Evolutionary conservation across 2,888 invertebrate genomes (phyloP).

Genomic region (Nemapogon koenigi): DNA sequence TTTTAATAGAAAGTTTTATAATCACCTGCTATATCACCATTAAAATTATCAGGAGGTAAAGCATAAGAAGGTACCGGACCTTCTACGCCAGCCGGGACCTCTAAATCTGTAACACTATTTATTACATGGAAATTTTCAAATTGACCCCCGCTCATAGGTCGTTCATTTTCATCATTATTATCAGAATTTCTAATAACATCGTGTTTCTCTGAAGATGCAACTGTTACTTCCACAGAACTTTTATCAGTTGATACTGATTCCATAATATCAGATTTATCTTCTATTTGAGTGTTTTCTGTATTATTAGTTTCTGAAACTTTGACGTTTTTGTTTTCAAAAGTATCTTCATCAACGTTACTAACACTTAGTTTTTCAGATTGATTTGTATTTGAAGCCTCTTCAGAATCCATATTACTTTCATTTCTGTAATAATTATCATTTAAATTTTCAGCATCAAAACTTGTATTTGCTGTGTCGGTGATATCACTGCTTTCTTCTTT

Average conservation of each 20-base stretch:
- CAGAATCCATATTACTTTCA: background rate
- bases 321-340: too few relatives aligned
- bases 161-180: background rate
- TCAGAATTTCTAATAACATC: background rate
- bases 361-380: too few relatives aligned
- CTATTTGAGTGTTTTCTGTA: too few relatives aligned
- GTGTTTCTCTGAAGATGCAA: conserved; percentile 4
- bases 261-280: too few relatives aligned
- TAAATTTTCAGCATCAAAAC: background rate
- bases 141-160: background rate
- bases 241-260: too few relatives aligned
- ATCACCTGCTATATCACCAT: background rate
- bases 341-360: too few relatives aligned
- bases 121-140: conserved; percentile 44
- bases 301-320: too few relatives aligned
- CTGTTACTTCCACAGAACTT: too few relatives aligned
- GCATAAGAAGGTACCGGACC: conserved; percentile 44
- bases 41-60: conserved; percentile 33
- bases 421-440: background rate
- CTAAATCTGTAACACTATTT: conserved; percentile 49
- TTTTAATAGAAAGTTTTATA: too few relatives aligned
- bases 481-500: background rate
- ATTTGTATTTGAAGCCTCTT: too few relatives aligned
- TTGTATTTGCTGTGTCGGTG: background rate
- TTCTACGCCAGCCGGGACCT: conserved; percentile 50